Evolutionary conservation across 2,888 invertebrate species (phyloP).

Genomic region (Lasioglossum zephyrum): DNA sequence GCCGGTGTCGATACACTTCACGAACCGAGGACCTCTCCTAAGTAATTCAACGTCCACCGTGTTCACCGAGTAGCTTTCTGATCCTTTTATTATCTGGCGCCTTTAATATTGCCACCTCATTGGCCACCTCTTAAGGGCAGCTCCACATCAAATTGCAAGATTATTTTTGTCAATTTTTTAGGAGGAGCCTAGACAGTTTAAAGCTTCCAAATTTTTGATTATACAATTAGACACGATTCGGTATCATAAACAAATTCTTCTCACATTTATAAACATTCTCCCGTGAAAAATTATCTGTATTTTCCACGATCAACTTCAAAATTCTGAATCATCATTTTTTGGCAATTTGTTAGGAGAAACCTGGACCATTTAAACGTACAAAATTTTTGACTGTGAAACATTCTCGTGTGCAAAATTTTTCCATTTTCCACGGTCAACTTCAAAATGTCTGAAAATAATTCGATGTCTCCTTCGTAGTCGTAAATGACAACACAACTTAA

Average conservation of each 20-base stretch:
- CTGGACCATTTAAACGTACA: too few relatives aligned
- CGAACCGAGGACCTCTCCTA: constrained; percentile 46
- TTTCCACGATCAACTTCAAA: too few relatives aligned
- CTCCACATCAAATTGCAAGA: not conserved
- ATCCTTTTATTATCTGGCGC: constrained; percentile 71
- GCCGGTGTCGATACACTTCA: constrained; percentile 49
- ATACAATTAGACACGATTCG: not conserved
- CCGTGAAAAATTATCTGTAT: too few relatives aligned
- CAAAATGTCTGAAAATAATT: too few relatives aligned
- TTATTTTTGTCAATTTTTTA: not conserved
- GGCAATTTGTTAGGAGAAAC: not conserved
- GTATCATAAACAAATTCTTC: not conserved
- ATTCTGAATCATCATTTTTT: not conserved
- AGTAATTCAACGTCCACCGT: constrained; percentile 60
- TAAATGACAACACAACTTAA: too few relatives aligned
- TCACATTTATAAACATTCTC: not conserved
- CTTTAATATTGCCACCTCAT: constrained; percentile 50
- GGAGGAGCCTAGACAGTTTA: not conserved
- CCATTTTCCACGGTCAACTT: too few relatives aligned
- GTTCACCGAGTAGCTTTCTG: constrained; percentile 41
- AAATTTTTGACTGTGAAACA: too few relatives aligned
- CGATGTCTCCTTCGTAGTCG: too few relatives aligned
- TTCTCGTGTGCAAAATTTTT: too few relatives aligned
- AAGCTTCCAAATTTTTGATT: not conserved
- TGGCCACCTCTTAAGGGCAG: constrained; percentile 24